Base-by-base conservation (phyloP, 1,140 invertebrate species). In the Nasonia vitripennis region DNA sequence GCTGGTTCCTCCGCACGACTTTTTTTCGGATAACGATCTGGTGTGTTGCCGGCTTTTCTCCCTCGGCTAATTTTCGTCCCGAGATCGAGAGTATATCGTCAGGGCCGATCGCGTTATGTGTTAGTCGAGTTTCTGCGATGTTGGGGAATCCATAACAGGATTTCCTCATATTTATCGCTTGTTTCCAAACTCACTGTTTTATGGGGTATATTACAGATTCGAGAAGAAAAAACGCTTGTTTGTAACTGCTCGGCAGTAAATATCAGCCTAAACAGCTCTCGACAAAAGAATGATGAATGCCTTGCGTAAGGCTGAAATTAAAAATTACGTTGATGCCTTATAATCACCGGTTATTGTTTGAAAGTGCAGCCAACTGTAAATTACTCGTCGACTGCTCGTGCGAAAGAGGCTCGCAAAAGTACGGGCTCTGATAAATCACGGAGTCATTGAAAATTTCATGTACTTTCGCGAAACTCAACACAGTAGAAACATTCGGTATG, bases 21-120 rank as follows among this genome's bases (percentile, higher is more conserved):
- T 81, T 27, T 11, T 71, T 23, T 70, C n/a, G 1, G 78, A 79
- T 81, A 70, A 81, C 2, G 12, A 81, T 81, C 34, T 27, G 55
- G 17, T 62, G 17, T 62, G n/a, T 81, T 31, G 67, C 31, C 27
- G 14, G 41, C 2, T 68, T 68, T 10, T 55, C 37, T 14, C 34
- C 10, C 34, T 37, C 78, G 20, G 67, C 37, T 81, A 48, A 71
- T 81, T 81, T 48, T 48, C 37, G 27, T 71, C 12, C 27, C 27
- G 34, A 17, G 70, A 48, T 55, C 11, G 31, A 74, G 34, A 41
- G 14, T 41, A 20, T 77, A 20, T 77, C 12, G n/a, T 78, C 41
- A 1, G 41, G 20, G 6, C 20, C 37, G 37, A 77, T 51, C 7
- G 23, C 10, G 41, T 20, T 27, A 27, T 27, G 41, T 45, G 1